A percentile compares a stretch with the other conserved stretches of the same genome.
phyloP scores from a whole-genome alignment of 2,888 invertebrate genomes.

The Unio pictorum region DNA sequence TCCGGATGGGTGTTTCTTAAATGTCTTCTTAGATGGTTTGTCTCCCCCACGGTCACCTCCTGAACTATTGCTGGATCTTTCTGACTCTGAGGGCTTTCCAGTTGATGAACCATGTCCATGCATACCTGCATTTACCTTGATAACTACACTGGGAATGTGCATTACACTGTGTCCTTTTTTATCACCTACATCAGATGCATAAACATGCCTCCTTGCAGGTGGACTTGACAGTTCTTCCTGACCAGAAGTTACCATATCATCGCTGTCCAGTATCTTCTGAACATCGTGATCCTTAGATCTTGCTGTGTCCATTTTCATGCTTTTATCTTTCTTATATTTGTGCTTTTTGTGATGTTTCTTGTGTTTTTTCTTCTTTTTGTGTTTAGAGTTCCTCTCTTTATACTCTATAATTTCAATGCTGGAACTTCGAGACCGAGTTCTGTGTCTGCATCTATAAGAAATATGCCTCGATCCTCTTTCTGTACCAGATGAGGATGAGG shows the following conservation, averaged over 20 bases:
- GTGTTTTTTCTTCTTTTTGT: conserved; percentile 37
- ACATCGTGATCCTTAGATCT: neutral
- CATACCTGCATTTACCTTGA: neutral
- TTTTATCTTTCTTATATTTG: conserved; percentile 35
- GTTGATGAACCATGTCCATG: neutral
- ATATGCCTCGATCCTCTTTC: conserved; percentile 20
- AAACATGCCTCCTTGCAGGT: conserved; percentile 7
- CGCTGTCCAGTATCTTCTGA: conserved; percentile 3
- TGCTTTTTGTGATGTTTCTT: conserved; percentile 29
- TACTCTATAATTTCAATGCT: conserved; percentile 40
- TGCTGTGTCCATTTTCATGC: conserved; percentile 14
- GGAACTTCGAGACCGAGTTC: conserved; percentile 21
- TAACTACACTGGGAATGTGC: neutral
- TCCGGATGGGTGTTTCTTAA: conserved; percentile 64
- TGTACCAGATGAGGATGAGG: conserved; percentile 14
- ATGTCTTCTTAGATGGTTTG: conserved; percentile 10
- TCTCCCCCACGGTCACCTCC: neutral
- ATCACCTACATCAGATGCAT: neutral
- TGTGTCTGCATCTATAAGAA: conserved; percentile 25
- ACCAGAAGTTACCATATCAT: too few species aligned
- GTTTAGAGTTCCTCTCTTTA: conserved; percentile 35
- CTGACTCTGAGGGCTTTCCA: neutral
- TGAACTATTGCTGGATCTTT: neutral
- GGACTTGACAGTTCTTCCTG: too few species aligned
- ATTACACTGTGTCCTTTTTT: conserved; percentile 2